Percentiles rank a stretch among this genome's conserved stretches.
phyloP scores from a whole-genome alignment of 2,888 invertebrate genomes.

The Lithosia quadra region DNA sequence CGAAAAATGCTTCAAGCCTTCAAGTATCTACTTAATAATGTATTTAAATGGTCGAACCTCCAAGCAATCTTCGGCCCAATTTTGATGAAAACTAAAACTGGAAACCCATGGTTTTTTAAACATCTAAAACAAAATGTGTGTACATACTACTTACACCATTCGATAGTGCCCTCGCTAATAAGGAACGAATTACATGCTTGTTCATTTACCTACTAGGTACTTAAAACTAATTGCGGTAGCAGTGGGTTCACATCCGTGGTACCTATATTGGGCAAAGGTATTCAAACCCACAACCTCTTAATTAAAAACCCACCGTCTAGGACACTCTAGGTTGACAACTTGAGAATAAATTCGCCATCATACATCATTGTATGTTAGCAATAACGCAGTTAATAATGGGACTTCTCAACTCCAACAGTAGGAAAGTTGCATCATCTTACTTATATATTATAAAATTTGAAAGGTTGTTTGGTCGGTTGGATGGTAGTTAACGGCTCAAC shows the following conservation, averaged over 20 bases:
- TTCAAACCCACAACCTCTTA: neutral
- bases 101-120: too few species aligned
- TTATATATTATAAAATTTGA: neutral
- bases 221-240: neutral
- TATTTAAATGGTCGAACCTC: too few species aligned
- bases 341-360: neutral
- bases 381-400: conserved; percentile 30
- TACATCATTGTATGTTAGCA: neutral
- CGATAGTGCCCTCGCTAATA: too few species aligned
- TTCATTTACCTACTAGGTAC: neutral
- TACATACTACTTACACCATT: too few species aligned
- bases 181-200: too few species aligned
- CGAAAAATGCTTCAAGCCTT: too few species aligned
- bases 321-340: neutral
- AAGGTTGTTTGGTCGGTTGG: neutral
- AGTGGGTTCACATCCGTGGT: conserved; percentile 1
- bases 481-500: neutral
- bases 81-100: too few species aligned
- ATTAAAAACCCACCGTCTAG: conserved; percentile 1
- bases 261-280: too few species aligned
- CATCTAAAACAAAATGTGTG: too few species aligned
- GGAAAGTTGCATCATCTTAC: conserved; percentile 29
- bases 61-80: too few species aligned
- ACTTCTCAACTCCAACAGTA: conserved; percentile 8
- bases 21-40: too few species aligned